Conservation (phyloP, 2,888 invertebrate species). For the Mechanitis messenoides region DNA sequence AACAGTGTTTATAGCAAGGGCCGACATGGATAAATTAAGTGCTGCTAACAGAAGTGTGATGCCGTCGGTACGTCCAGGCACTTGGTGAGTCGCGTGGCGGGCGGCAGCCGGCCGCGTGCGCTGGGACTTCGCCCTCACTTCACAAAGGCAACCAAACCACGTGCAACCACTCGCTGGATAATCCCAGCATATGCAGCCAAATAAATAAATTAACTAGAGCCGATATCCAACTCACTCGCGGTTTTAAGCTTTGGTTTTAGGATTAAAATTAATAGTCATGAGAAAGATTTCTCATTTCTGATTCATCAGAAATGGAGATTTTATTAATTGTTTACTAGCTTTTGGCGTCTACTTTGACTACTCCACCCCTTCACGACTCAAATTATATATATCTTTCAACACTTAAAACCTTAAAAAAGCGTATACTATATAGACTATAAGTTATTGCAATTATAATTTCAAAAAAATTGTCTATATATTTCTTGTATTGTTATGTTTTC, state of each 20-base stretch:
- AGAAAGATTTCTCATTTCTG: constrained; percentile 36
- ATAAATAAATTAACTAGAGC: constrained; percentile 72
- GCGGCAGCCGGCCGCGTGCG: constrained; percentile 31
- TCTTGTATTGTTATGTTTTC: no score
- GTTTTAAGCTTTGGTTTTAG: constrained; percentile 37
- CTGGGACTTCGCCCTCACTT: constrained; percentile 24
- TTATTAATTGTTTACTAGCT: constrained; percentile 1
- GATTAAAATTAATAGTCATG: constrained; percentile 49
- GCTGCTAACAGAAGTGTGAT: constrained; percentile 61
- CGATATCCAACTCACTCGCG: constrained; percentile 40
- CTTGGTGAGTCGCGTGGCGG: constrained; percentile 51
- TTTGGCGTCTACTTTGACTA: no score
- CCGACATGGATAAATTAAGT: constrained; percentile 69
- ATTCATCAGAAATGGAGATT: constrained; percentile 3
- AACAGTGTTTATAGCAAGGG: constrained; percentile 40
- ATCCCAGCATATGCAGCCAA: constrained; percentile 65
- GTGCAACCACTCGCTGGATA: constrained; percentile 50
- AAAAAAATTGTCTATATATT: no score
- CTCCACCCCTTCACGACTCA: no score
- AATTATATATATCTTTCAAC: no score
- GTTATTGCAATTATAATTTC: no score
- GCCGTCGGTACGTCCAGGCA: constrained; percentile 61
- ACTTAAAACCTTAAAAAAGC: no score
- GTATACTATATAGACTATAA: no score
- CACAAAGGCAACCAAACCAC: constrained; percentile 33